Percentiles rank a stretch among this genome's conserved stretches.
Conservation (phyloP, 2,113 vertebrate species). For the Eonycteris spelaea region DNA sequence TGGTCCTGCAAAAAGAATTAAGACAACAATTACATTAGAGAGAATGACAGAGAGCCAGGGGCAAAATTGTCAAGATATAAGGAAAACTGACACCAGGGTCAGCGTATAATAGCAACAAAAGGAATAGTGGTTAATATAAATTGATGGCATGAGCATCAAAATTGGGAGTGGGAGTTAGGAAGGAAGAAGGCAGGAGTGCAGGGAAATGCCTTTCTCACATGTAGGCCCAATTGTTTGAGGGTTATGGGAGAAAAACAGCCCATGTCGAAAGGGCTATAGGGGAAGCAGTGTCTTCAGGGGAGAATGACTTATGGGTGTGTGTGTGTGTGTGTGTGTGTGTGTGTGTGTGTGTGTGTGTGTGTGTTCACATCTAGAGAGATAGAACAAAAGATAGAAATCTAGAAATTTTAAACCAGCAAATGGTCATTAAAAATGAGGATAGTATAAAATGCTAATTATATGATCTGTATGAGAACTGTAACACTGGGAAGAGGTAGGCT, state of each 20-base stretch:
- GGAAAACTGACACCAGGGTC: neutral
- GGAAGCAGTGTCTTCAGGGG: neutral
- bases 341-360: neutral
- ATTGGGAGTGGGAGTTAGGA: accelerated
- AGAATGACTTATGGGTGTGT: neutral
- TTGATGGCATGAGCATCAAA: neutral
- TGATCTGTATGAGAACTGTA: neutral
- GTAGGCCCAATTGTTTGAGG: neutral
- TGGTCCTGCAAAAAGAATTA: neutral
- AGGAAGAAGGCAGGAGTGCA: neutral
- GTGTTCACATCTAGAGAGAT: neutral
- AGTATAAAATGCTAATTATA: neutral
- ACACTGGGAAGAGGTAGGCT: neutral
- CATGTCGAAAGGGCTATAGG: neutral
- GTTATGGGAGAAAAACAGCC: neutral
- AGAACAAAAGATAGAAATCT: neutral
- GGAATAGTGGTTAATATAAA: neutral
- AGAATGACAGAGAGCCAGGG: neutral
- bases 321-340: neutral
- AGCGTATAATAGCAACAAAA: neutral
- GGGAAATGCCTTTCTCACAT: neutral
- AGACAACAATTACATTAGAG: neutral
- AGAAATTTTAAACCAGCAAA: neutral
- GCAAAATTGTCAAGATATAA: neutral
- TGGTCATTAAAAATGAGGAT: neutral